Evolutionary conservation across 2,797 vertebrate genomes (phyloP), one percentile per base, ranked within the genome.

Genomic region (Novumbra hubbsi): DNA sequence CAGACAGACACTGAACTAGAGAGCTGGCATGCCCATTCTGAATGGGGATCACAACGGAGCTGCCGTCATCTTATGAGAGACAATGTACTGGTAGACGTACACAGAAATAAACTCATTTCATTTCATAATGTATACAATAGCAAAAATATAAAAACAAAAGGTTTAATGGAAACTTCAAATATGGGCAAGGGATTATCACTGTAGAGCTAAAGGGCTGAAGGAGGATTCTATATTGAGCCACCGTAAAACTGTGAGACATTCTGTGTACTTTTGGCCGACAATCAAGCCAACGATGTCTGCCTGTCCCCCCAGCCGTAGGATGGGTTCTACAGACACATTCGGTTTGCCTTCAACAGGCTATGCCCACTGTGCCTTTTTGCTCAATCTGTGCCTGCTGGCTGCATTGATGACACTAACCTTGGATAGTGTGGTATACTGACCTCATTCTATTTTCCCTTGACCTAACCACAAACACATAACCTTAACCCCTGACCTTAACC

Each of bases 401-500:
- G 27, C 77, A 82, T 81, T 79, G 85, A 84, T 85, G 84, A 83
- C 76, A 9, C 8, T 71, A 55, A 38, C 34, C 34, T 38, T 38
- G 34, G 34, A 7, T 5, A 38, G 34, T 7, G 34, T 38, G 34
- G 34, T 38, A 38, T 38, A 0, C 34, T 3, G 5, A 38, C 34
- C 34, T 5, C 34, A 38, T 38, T 7, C 34, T 38, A 38, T 38
- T 38, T 6, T 3, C 5, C 34, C 4, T 38, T 38, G 34, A 5
- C 34, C 34, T 38, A 6, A 38, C 34, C 34, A 4, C 34, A 38
- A 38, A 38, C 5, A 2, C 34, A 4, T 38, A 2, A 38, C 34
- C 34, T 38, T 38, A 38, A 38, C 34, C 5, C 34, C 5, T 38
- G 8, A 38, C 34, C 2, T 38, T 38, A 38, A 38, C 34, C 34